Evolutionary conservation across 2,797 vertebrate genomes (phyloP).

Genomic region (Aplochiton taeniatus): DNA sequence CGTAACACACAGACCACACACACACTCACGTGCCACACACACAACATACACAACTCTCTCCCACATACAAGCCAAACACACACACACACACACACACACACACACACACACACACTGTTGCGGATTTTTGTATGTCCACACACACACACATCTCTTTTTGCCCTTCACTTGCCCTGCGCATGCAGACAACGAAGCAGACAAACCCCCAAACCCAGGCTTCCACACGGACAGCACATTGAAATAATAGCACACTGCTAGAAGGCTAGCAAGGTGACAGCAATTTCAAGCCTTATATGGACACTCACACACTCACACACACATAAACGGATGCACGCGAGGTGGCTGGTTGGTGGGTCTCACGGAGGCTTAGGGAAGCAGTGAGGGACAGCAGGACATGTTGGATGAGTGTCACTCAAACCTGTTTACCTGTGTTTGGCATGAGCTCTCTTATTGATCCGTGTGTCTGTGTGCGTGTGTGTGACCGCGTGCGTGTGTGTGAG

Average conservation of each 20-base stretch:
- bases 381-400: slow-evolving; percentile 22
- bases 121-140: too few relatives aligned
- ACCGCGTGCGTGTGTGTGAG: slow-evolving; percentile 22
- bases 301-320: slow-evolving; percentile 11
- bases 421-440: slow-evolving; percentile 6
- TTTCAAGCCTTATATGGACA: background rate
- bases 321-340: background rate
- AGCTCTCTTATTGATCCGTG: background rate
- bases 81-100: slow-evolving; percentile 24
- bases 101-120: slow-evolving; percentile 6
- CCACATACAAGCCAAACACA: slow-evolving; percentile 11
- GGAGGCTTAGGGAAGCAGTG: slow-evolving; percentile 5
- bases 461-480: background rate
- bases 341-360: background rate
- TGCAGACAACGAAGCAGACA: slow-evolving; percentile 44
- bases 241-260: slow-evolving; percentile 23
- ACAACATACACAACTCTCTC: slow-evolving; percentile 7
- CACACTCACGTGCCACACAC: slow-evolving; percentile 23
- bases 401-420: slow-evolving; percentile 2
- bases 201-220: slow-evolving; percentile 13
- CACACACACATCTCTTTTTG: background rate
- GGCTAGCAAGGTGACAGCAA: too few relatives aligned
- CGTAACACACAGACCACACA: background rate
- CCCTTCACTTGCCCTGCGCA: slow-evolving; percentile 20
- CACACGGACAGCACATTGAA: slow-evolving; percentile 21